Evolutionary conservation across 2,888 invertebrate species (phyloP).

Genomic region (Eugnorisma glareosa): DNA sequence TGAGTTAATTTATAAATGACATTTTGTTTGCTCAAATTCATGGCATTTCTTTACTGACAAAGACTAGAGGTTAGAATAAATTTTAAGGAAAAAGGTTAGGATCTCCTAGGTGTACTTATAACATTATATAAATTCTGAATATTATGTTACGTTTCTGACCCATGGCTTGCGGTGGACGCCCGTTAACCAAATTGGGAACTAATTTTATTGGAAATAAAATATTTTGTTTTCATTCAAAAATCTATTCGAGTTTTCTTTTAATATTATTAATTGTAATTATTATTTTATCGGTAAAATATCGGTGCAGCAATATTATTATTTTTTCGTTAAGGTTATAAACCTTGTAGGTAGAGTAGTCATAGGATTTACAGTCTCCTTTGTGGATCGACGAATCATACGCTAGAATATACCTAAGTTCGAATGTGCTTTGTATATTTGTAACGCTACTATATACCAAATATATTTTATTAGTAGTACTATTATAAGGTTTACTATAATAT

Average conservation of each 20-base stretch:
- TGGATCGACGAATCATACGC: slow-evolving; percentile 89
- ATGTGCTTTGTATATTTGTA: slow-evolving; percentile 87
- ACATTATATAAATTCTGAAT: slow-evolving; percentile 68
- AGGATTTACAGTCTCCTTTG: slow-evolving; percentile 78
- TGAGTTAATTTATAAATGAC: slow-evolving; percentile 64
- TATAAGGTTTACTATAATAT: slow-evolving; percentile 57
- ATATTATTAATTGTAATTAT: slow-evolving; percentile 54
- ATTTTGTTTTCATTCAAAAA: slow-evolving; percentile 70
- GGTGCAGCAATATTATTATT: slow-evolving; percentile 82
- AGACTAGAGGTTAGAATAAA: slow-evolving; percentile 75
- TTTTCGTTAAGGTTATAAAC: slow-evolving; percentile 80
- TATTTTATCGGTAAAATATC: slow-evolving; percentile 72
- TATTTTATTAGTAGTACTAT: slow-evolving; percentile 60
- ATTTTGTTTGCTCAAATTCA: slow-evolving; percentile 89
- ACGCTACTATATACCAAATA: slow-evolving; percentile 85
- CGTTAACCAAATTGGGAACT: slow-evolving; percentile 76
- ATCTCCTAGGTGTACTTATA: slow-evolving; percentile 78
- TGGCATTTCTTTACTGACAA: slow-evolving; percentile 87
- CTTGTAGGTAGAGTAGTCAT: slow-evolving; percentile 74
- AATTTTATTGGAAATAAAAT: slow-evolving; percentile 65
- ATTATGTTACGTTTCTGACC: slow-evolving; percentile 69
- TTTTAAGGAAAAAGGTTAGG: slow-evolving; percentile 76
- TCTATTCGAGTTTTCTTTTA: slow-evolving; percentile 69
- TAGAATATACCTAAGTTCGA: slow-evolving; percentile 90
- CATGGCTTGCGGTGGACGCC: slow-evolving; percentile 79